A percentile compares a stretch with the other conserved stretches of the same genome.
phyloP scores from a whole-genome alignment of 2,888 invertebrate genomes.

The Diaprepes abbreviatus region DNA sequence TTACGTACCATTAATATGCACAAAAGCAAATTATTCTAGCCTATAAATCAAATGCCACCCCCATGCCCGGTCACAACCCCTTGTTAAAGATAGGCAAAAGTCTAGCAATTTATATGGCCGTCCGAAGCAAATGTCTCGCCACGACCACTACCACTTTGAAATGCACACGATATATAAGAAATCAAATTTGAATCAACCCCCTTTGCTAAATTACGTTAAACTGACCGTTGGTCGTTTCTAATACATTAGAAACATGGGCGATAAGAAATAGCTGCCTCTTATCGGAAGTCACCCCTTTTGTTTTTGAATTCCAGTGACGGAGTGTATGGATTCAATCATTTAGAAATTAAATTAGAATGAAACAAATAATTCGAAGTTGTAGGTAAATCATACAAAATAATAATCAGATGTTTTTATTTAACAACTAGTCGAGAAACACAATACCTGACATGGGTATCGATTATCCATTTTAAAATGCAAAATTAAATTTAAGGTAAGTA shows the following conservation, averaged over 20 bases:
- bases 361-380: no score
- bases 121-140: constrained; percentile 45
- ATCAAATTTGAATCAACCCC: constrained; percentile 49
- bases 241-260: constrained; percentile 46
- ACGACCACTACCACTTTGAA: constrained; percentile 37
- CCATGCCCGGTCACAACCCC: constrained; percentile 15
- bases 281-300: constrained; percentile 45
- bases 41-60: constrained; percentile 30
- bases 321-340: no score
- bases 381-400: no score
- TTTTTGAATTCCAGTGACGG: constrained; percentile 32
- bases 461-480: no score
- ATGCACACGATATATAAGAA: constrained; percentile 47
- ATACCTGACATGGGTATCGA: no score
- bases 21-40: constrained; percentile 15
- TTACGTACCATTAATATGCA: constrained; percentile 23
- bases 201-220: constrained; percentile 43
- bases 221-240: constrained; percentile 48
- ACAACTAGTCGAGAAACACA: no score
- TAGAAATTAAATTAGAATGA: no score
- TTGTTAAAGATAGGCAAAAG: constrained; percentile 29
- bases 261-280: constrained; percentile 49
- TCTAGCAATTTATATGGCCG: constrained; percentile 43
- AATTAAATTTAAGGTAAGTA: no score
- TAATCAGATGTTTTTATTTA: no score